Percentiles rank a stretch among this genome's conserved stretches.
Evolutionary conservation across 1,140 invertebrate species (phyloP).

Genomic region (Brachionus calyciflorus): DNA sequence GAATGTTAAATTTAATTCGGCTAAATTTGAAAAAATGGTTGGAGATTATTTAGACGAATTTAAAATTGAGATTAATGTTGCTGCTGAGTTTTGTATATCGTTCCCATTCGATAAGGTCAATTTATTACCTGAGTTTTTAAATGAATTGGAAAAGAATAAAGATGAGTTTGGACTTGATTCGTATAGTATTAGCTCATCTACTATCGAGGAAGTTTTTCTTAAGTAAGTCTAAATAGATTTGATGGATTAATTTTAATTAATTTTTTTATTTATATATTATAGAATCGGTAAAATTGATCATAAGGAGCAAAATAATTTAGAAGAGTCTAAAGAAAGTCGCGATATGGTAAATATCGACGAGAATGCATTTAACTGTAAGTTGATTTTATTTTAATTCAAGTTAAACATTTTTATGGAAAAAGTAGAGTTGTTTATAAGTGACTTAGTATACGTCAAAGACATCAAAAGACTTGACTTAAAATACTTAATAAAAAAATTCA

Average conservation of each 20-base stretch:
- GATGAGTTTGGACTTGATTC: conserved; percentile 5
- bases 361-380: conserved; percentile 4
- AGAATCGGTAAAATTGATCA: conserved; percentile 46
- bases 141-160: conserved; percentile 26
- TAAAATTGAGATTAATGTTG: conserved; percentile 33
- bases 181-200: conserved; percentile 19
- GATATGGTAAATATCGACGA: conserved; percentile 1
- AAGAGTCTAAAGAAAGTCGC: background rate
- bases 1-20: background rate
- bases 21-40: background rate
- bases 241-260: background rate
- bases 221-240: background rate
- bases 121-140: conserved; percentile 15
- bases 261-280: background rate
- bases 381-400: background rate
- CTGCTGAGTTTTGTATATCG: conserved; percentile 8
- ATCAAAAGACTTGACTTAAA: too few relatives aligned
- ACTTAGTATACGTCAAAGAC: too few relatives aligned
- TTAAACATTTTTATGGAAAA: too few relatives aligned
- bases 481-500: too few relatives aligned
- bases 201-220: conserved; percentile 46
- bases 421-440: too few relatives aligned
- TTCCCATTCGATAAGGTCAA: conserved; percentile 7
- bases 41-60: conserved; percentile 10
- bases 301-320: background rate